These are phyloP conservation scores for Agrotis segetum DNA, from an alignment of 2,888 invertebrate genomes.

Conservation along the genomic window DNA sequence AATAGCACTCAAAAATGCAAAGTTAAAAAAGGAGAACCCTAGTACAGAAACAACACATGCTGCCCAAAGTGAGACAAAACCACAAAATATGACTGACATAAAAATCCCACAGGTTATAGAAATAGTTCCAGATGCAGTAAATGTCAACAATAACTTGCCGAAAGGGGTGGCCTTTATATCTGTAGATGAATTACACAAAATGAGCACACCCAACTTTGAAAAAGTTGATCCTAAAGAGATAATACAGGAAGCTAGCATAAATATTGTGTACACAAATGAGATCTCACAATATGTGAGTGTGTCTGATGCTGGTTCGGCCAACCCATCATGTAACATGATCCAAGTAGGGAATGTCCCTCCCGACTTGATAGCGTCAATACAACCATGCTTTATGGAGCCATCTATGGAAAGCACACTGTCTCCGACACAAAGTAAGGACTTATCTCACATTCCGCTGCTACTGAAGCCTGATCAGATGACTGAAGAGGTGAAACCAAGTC, in stretches of 20 bases:
- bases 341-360: slow-evolving; percentile 84
- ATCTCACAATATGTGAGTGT: slow-evolving; percentile 83
- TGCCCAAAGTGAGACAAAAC: slow-evolving; percentile 45
- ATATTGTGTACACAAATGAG: slow-evolving; percentile 87
- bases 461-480: slow-evolving; percentile 67
- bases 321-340: slow-evolving; percentile 76
- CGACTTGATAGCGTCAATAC: slow-evolving; percentile 86
- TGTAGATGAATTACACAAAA: slow-evolving; percentile 86
- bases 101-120: slow-evolving; percentile 88
- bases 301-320: slow-evolving; percentile 73
- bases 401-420: slow-evolving; percentile 65
- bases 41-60: slow-evolving; percentile 63
- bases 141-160: slow-evolving; percentile 78
- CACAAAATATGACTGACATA: slow-evolving; percentile 76
- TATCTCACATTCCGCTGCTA: slow-evolving; percentile 68
- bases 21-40: slow-evolving; percentile 83
- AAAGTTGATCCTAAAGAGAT: slow-evolving; percentile 88
- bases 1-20: slow-evolving; percentile 85
- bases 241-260: slow-evolving; percentile 88
- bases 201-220: slow-evolving; percentile 88
- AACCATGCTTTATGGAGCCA: slow-evolving; percentile 67
- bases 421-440: slow-evolving; percentile 65
- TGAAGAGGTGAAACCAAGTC: slow-evolving; percentile 60
- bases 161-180: slow-evolving; percentile 87
- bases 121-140: slow-evolving; percentile 82